Evolutionary conservation across 2,888 invertebrate genomes (phyloP), one percentile per base, ranked within the genome.

Genomic region (Luperina testacea): DNA sequence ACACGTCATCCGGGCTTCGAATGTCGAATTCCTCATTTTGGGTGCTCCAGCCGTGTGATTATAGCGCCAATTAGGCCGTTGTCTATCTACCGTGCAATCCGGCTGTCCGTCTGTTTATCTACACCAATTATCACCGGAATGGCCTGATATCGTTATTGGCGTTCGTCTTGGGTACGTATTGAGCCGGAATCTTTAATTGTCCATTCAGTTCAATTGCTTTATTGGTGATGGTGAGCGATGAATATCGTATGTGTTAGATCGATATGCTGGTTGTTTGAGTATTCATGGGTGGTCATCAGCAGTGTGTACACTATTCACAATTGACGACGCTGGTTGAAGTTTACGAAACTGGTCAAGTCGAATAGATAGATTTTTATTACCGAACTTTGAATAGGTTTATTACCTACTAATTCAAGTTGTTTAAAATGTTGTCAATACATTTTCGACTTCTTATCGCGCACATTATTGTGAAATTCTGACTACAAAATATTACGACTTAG

Each of bases 51-150:
- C 65, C 45, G 69, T 87, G 75, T 82, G 87, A 84, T 87, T 88
- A 87, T 87, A 72, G 76, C 61, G 48, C 70, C 82, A 88, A 87
- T 87, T 87, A 87, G 76, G 67, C 73, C 68, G 75, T 77, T 80
- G 84, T 88, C 75, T 27, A 59, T 75, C 72, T 65, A 64, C 72
- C 76, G 71, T 84, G 80, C 84, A 74, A 88, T 80, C 79, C 63
- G 42, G 71, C 72, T 88, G 89, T 82, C 76, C 42, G 72, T 59
- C 76, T 88, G 89, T 87, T 87, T 88, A 87, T 87, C 89, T 87
- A 27, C 64, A 70, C 77, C 87, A 88, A 88, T 88, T 88, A 87
- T 82, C 80, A 70, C 71, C 2, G 67, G 72, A 81, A 82, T 85
- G 61, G 76, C 61, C 48, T 32, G 77, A 81, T 79, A 78, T 63